Evolutionary conservation across 2,888 invertebrate genomes (phyloP).

Genomic region (Spisula subtruncata): DNA sequence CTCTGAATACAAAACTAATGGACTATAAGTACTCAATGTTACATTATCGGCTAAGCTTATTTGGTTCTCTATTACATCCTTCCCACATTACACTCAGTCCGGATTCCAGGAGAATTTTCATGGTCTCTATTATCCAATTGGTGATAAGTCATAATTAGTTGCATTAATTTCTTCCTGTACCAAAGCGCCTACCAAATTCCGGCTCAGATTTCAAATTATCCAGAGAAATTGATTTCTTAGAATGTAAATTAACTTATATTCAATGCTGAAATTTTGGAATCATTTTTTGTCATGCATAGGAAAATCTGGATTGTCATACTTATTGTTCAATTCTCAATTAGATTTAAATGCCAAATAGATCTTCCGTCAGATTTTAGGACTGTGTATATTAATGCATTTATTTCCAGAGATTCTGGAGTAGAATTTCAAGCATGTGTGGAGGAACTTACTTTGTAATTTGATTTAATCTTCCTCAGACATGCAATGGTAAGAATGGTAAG

Average conservation of each 20-base stretch:
- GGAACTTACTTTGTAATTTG: no score
- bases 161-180: background rate
- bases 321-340: background rate
- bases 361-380: background rate
- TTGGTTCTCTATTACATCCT: no score
- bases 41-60: no score
- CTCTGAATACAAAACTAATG: no score
- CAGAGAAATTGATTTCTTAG: background rate
- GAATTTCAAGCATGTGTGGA: no score
- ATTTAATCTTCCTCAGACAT: no score
- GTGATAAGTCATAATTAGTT: constrained; percentile 13
- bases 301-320: background rate
- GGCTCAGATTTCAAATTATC: constrained; percentile 18
- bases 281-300: background rate
- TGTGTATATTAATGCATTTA: background rate
- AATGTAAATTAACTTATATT: constrained; percentile 2
- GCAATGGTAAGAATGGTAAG: no score
- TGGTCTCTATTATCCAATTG: background rate
- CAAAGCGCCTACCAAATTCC: background rate
- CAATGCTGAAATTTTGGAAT: background rate
- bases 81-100: no score
- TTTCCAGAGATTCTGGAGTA: background rate
- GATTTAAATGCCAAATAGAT: background rate
- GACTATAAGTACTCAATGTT: no score
- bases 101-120: background rate